Evolutionary conservation across 2,797 vertebrate species (phyloP), one percentile per base, ranked within the genome.

Genomic region (Kryptopterus vitreolus): DNA sequence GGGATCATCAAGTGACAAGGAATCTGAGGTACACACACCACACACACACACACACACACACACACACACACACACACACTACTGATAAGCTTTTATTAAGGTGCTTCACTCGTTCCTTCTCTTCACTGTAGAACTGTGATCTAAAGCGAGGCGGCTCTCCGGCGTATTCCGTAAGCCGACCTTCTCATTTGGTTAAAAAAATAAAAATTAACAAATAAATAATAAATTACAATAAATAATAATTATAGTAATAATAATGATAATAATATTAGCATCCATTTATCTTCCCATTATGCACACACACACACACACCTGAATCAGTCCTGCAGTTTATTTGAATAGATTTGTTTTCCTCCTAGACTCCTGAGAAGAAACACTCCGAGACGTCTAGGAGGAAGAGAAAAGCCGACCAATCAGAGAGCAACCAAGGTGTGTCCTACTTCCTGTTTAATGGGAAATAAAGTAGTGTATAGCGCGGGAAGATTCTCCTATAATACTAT

Each of bases 1-100:
- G 89, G 98, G 98, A 89, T 99, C 98, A 84, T 96, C 96, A 84
- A 99, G 98, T 79, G 98, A 99, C 92, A 99, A 99, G 89, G 98
- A 99, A 90, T 99, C 95, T 3, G 98, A 99, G 96, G 98, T 99
- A 46, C 43, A n/a, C 57, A 50, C 63, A 62, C 73, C 61, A 35
- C 52, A 24, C 53, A 33, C 16, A 59, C 20, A n/a, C 52, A 35
- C 46, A 63, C 53, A 29, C 59, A 66, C 38, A 29, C 38, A 18
- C 35, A 35, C 62, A 33, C 55, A 18, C 31, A 20, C 16, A 5
- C 13, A 46, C 55, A 43, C 13, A 4, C 38, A 43, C 38, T 33
- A 20, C 18, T n/a, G 69, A 13, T 68, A 0, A 69, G 18, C 2
- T 10, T 0, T 18, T 10, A 2, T 5, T 29, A 9, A 26, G 31